Evolutionary conservation across 2,888 invertebrate species (phyloP).

Genomic region (Zaprionus bogoriensis): DNA sequence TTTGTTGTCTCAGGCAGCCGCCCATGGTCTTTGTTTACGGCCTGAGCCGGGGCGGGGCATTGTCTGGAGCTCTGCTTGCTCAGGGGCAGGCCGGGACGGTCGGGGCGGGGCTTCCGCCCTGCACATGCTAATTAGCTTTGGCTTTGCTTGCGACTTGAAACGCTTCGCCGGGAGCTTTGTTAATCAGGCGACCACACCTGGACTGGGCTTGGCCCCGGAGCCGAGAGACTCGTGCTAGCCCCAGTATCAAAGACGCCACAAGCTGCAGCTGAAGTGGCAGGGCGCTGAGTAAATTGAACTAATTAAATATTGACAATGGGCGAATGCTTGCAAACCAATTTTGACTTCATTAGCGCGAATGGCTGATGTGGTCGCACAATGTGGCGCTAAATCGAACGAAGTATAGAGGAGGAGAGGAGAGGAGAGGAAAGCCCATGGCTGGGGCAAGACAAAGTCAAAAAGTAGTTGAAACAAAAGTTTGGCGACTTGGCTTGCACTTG

Average conservation of each 20-base stretch:
- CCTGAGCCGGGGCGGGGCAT: background rate
- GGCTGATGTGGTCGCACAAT: conserved; percentile 7
- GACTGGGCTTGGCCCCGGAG: conserved; percentile 1
- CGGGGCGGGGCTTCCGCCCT: too few species aligned
- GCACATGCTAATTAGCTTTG: conserved; percentile 40
- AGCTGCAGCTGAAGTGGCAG: conserved; percentile 16
- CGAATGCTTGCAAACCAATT: conserved; percentile 12
- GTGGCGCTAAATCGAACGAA: conserved; percentile 19
- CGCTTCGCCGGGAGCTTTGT: conserved; percentile 8
- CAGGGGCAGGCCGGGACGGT: too few species aligned
- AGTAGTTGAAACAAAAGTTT: conserved; percentile 22
- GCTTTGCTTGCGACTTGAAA: background rate
- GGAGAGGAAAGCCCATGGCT: too few species aligned
- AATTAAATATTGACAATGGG: conserved; percentile 71
- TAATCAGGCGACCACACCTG: conserved; percentile 23
- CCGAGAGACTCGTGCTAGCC: too few species aligned
- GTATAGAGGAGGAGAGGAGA: too few species aligned
- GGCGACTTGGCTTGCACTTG: conserved; percentile 6
- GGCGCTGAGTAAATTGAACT: conserved; percentile 58
- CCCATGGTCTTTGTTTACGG: background rate
- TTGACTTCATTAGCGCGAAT: conserved; percentile 55
- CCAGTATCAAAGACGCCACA: conserved; percentile 14
- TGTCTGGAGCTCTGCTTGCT: conserved; percentile 19
- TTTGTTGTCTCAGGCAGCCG: background rate
- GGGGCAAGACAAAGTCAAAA: too few species aligned